Evolutionary conservation across 2,797 vertebrate genomes (phyloP).

Genomic region (Urophycis tenuis): DNA sequence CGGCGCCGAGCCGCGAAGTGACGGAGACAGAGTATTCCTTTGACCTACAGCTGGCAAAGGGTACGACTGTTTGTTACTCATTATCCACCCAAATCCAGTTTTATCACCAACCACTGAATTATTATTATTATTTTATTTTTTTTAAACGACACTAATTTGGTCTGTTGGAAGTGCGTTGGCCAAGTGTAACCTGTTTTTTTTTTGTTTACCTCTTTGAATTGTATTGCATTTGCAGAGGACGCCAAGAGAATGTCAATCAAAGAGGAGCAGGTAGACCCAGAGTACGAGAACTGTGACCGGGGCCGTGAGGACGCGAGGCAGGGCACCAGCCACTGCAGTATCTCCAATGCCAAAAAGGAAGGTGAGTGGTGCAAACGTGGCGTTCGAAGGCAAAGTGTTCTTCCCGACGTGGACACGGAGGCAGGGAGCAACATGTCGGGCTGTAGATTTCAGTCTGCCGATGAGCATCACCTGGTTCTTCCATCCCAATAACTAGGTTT

Average conservation of each 20-base stretch:
- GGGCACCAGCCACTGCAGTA: slow-evolving; percentile 55
- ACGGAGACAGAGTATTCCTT: slow-evolving; percentile 83
- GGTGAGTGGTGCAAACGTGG: slow-evolving; percentile 57
- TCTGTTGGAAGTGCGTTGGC: background rate
- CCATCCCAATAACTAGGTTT: background rate
- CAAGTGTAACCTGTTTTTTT: background rate
- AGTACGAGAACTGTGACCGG: slow-evolving; percentile 82
- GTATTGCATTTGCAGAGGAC: slow-evolving; percentile 74
- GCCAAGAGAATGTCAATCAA: slow-evolving; percentile 93
- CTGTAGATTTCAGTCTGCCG: background rate
- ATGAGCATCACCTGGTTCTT: background rate
- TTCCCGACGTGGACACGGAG: background rate
- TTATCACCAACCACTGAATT: no score
- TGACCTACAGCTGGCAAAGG: slow-evolving; percentile 87
- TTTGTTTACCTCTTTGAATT: background rate
- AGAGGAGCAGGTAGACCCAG: slow-evolving; percentile 93
- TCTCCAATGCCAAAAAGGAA: slow-evolving; percentile 56
- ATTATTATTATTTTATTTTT: no score
- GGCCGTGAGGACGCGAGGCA: slow-evolving; percentile 53
- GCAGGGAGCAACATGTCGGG: background rate
- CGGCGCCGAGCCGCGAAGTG: slow-evolving; percentile 51
- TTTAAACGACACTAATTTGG: background rate
- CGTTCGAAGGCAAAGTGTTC: background rate
- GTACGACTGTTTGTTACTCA: slow-evolving; percentile 52
- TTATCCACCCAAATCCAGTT: background rate